Percentiles rank a stretch among this genome's conserved stretches.
Evolutionary conservation across 1,140 invertebrate genomes (phyloP).

Genomic region (Plodia interpunctella): DNA sequence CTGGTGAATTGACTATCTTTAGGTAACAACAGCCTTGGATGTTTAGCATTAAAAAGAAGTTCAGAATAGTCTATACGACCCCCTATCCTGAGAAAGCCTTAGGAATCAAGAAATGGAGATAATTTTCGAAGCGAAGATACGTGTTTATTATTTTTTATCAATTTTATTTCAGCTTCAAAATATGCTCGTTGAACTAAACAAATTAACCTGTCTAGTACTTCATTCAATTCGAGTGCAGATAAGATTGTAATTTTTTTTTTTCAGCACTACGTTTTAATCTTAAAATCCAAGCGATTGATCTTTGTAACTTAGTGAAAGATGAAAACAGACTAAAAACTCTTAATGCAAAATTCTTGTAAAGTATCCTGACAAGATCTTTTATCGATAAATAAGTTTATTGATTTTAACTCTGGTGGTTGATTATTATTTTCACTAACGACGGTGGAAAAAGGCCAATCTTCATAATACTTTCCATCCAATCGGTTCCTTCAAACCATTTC

Average conservation of each 20-base stretch:
- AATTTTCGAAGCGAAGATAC: constrained; percentile 7
- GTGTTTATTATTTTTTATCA: neutral
- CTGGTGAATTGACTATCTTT: neutral
- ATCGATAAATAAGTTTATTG: neutral
- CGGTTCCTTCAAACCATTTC: neutral
- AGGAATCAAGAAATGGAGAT: neutral
- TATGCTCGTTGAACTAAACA: neutral
- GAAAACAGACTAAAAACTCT: constrained; percentile 6
- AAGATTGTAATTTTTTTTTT: neutral
- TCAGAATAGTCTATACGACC: constrained; percentile 2
- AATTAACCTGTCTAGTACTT: neutral
- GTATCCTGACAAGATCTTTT: neutral
- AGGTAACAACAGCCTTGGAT: constrained; percentile 5
- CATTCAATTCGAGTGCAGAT: neutral
- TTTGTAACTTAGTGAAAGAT: constrained; percentile 1
- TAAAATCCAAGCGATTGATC: constrained; percentile 1
- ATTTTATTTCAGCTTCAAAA: constrained; percentile 5
- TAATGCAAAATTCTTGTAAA: constrained; percentile 4
- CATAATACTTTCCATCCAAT: too few relatives aligned
- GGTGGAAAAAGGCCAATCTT: neutral
- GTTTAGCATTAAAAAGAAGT: constrained; percentile 7
- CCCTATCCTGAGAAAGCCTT: constrained; percentile 7
- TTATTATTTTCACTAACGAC: neutral
- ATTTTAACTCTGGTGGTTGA: constrained; percentile 4
- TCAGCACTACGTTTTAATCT: neutral